Base-by-base conservation (phyloP, 2,888 invertebrate species). In the Trachelus troglodyta region DNA sequence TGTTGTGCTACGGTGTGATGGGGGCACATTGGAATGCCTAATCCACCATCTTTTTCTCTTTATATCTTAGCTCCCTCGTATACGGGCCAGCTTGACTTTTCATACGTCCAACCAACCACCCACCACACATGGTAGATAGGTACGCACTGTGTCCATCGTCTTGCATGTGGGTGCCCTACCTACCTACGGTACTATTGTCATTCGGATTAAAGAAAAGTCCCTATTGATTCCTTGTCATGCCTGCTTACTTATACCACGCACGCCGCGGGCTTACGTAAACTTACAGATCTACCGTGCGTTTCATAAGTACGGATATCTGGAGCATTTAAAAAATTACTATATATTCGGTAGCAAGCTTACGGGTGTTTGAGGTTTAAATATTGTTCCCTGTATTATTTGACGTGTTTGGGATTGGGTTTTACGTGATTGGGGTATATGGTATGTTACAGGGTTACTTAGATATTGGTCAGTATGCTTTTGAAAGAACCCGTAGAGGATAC, bases 161-260 rank as follows among this genome's bases (percentile, higher is more conserved):
- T 35, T 30, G 31, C 68, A 68, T 74, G 74, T 74, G 35, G 74
- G 74, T 74, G 74, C 74, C 74, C 74, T 74, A 74, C 74, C 74
- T 74, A 31, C 34, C 75, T 35, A 73, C n/a, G 71, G 35, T 34
- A 40, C 77, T 75, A 75, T 78, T 78, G 78, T 78, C 78, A 76
- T 78, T 76, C 75, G 78, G 78, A 78, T 78, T 78, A 78, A 35
- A 78, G 78, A 71, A 75, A 75, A 78, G 69, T 75, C 75, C 69
- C 78, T 78, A 78, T 78, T 78, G 78, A 78, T 78, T 78, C 75
- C 78, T 71, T 69, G 4, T 56, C 68, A 31, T 56, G 75, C 15
- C 75, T 75, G 74, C 74, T 74, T 74, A 74, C 74, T 74, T 74
- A 74, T 74, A 74, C 74, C 74, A 34, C 33, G 74, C 74, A 74